Evolutionary conservation across 1,140 invertebrate genomes (phyloP).

Genomic region (Heterodera carotae): DNA sequence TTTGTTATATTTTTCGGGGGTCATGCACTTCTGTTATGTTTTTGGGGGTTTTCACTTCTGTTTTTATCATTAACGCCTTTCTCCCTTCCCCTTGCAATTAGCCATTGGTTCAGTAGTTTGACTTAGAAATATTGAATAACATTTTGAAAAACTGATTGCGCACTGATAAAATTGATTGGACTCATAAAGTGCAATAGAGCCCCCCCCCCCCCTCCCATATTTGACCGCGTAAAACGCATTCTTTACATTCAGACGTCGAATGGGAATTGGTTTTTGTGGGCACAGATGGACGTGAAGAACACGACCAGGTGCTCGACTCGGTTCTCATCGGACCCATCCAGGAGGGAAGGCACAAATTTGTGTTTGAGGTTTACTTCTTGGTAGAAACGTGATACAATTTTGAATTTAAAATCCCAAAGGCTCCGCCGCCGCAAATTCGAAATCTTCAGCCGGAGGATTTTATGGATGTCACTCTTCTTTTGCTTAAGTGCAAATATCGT

Average conservation of each 20-base stretch:
- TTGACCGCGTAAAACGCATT: too few species aligned
- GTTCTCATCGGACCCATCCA: slow-evolving; percentile 95
- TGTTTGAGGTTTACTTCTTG: slow-evolving; percentile 77
- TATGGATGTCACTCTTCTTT: slow-evolving; percentile 91
- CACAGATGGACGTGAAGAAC: slow-evolving; percentile 75
- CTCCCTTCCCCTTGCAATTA: too few species aligned
- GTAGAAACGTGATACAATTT: slow-evolving; percentile 27
- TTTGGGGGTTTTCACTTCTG: too few species aligned
- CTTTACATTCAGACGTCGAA: slow-evolving; percentile 38
- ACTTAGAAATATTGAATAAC: too few species aligned
- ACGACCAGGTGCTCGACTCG: slow-evolving; percentile 82
- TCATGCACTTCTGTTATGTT: too few species aligned
- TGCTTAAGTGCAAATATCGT: slow-evolving; percentile 90
- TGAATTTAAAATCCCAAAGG: slow-evolving; percentile 64
- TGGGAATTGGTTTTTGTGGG: slow-evolving; percentile 47
- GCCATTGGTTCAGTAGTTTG: too few species aligned
- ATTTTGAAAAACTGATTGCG: too few species aligned
- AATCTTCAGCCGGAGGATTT: slow-evolving; percentile 93
- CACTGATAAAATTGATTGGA: too few species aligned
- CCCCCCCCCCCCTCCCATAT: too few species aligned
- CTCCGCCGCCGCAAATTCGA: slow-evolving; percentile 87
- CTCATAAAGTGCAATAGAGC: too few species aligned
- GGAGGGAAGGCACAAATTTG: slow-evolving; percentile 94
- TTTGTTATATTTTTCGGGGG: too few species aligned
- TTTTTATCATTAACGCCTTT: too few species aligned